A percentile compares a stretch with the other conserved stretches of the same genome.
These are phyloP conservation scores for Aplodontia rufa DNA, from an alignment of 2,113 vertebrate species.

Conservation along the genomic window DNA sequence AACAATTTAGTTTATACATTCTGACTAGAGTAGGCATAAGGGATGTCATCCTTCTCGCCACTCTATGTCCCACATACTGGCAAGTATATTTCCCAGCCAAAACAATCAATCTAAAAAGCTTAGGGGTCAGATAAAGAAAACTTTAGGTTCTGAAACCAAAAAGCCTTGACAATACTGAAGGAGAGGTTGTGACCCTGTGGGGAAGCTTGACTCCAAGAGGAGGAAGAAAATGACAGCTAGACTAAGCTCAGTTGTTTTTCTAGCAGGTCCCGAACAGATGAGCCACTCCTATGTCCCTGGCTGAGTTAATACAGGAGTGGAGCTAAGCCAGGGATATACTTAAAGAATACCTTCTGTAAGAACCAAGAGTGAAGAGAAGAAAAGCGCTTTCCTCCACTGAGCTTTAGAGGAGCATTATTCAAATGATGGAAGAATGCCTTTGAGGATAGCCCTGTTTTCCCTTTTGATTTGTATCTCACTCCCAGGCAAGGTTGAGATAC, in stretches of 20 bases:
- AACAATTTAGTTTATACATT: background rate
- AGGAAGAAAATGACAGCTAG: background rate
- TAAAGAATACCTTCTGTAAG: background rate
- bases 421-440: background rate
- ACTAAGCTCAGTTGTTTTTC: background rate
- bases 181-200: too few species aligned
- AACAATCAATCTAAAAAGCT: background rate
- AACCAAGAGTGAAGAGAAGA: background rate
- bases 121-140: background rate
- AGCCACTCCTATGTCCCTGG: background rate
- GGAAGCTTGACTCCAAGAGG: background rate
- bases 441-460: background rate
- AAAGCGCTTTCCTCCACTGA: background rate
- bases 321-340: too few species aligned
- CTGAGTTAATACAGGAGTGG: background rate
- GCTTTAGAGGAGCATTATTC: background rate
- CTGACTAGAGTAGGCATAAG: background rate
- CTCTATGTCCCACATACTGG: background rate
- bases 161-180: background rate
- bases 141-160: background rate
- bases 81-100: background rate
- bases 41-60: background rate
- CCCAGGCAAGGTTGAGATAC: background rate
- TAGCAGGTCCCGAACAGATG: background rate
- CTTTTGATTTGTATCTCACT: background rate